Evolutionary conservation across 1,140 invertebrate species (phyloP).

Genomic region (Drosophila kikkawai): DNA sequence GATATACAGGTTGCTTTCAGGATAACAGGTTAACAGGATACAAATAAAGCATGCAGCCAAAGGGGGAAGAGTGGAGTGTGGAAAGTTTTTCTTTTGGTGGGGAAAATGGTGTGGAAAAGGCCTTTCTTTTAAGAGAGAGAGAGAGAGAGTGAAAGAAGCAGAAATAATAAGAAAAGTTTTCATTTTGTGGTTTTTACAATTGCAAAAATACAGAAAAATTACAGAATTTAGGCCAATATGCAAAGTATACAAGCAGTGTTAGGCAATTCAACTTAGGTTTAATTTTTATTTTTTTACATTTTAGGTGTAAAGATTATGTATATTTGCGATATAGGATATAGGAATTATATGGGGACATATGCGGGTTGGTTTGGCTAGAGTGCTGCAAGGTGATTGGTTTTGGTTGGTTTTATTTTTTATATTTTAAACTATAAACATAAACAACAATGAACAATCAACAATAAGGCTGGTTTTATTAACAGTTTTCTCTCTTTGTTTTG

Average conservation of each 20-base stretch:
- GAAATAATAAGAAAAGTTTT: background rate
- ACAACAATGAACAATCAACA: slow-evolving; percentile 37
- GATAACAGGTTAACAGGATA: slow-evolving; percentile 20
- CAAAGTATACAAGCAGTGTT: slow-evolving; percentile 64
- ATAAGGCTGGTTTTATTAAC: slow-evolving; percentile 12
- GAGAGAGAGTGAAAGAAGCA: slow-evolving; percentile 29
- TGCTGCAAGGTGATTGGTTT: slow-evolving; percentile 30
- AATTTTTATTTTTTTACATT: slow-evolving; percentile 14
- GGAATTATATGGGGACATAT: background rate
- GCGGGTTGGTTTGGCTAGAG: slow-evolving; percentile 24
- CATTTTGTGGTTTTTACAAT: slow-evolving; percentile 16
- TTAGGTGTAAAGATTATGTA: slow-evolving; percentile 14
- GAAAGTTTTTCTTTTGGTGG: background rate
- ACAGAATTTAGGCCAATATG: slow-evolving; percentile 64
- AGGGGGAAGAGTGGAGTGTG: slow-evolving; percentile 1
- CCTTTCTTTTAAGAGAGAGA: background rate
- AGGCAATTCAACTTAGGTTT: slow-evolving; percentile 55
- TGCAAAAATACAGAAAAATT: slow-evolving; percentile 50
- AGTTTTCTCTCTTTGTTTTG: slow-evolving; percentile 19
- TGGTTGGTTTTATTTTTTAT: slow-evolving; percentile 3
- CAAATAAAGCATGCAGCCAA: slow-evolving; percentile 42
- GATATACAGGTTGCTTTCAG: slow-evolving; percentile 13
- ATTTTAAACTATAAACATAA: slow-evolving; percentile 42
- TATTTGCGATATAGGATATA: slow-evolving; percentile 10
- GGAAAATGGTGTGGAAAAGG: slow-evolving; percentile 9